Base-by-base conservation (phyloP, 23 tunicate genomes). In the Clavelina lepadiformis region DNA sequence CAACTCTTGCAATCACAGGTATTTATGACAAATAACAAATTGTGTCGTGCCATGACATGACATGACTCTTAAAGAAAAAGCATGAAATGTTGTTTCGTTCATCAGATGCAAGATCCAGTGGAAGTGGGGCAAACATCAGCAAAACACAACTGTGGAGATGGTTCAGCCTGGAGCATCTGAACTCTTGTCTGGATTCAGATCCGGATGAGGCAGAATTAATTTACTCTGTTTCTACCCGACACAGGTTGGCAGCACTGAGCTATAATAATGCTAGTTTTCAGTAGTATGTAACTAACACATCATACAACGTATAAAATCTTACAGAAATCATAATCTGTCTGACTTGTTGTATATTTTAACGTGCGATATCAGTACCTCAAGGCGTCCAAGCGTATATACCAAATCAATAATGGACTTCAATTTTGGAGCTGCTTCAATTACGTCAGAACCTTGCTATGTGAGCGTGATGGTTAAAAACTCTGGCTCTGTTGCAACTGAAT, bases 111-210 rank as follows among this genome's bases (percentile, higher is more conserved):
- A 71, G 87, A 20, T 29, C 83, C 20, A 73, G 72, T 31, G 88
- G 97, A 7, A 75, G 81, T 56, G 97, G 88, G 8, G 31, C 75
- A 41, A 89, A 80, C 69, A 75, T 89, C 55, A 80, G 97, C 37
- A 89, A 89, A 37, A 89, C 97, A 15, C 97, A 89, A 47, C 66
- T 89, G 38, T 89, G 97, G 97, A 61, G 97, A 57, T 89, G 97
- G 97, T 89, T 89, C 56, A 81, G 66, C 37, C 62, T 89, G 21
- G 97, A 81, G 26, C 65, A 68, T 61, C 65, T 89, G 28, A 89
- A 81, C 58, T 69, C 75, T 19, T 63, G 77, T 51, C 76, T 89
- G 0, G 97, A 89, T 69, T 61, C 89, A 20, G 97, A 89, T 58
- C 97, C 97, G 6, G 58, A 76, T 3, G 51, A 45, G 50, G 73